phyloP scores from a whole-genome alignment of 2,113 vertebrate species.

The Campylomormyrus tamandua region DNA sequence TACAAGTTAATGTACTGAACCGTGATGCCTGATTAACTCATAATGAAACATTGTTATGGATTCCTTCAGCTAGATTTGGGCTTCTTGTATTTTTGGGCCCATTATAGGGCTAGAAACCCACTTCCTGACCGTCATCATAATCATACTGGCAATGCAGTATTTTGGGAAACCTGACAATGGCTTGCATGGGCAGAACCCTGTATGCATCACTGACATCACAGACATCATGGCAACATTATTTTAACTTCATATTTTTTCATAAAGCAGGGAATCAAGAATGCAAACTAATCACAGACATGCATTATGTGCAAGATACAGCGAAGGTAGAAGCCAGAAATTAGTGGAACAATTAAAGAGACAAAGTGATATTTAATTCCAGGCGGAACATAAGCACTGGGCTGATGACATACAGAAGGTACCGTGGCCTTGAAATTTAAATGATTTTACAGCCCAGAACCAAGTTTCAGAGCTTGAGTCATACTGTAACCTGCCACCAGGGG shows the following conservation, averaged over 20 bases:
- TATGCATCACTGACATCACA: not conserved
- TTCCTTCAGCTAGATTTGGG: constrained; percentile 9
- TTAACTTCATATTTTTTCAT: not conserved
- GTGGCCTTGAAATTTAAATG: not conserved
- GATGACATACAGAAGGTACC: not conserved
- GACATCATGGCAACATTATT: not conserved
- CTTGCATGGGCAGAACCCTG: not conserved
- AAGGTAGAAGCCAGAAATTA: not conserved
- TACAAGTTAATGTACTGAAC: constrained; percentile 80
- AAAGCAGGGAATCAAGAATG: not conserved
- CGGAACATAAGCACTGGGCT: not conserved
- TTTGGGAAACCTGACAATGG: not conserved
- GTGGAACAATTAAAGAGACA: not conserved
- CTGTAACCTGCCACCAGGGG: not conserved
- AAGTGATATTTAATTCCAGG: not conserved
- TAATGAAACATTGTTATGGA: constrained; percentile 65
- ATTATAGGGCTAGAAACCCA: not conserved
- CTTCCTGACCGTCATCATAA: not conserved
- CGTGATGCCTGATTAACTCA: constrained; percentile 80
- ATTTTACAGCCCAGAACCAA: not conserved
- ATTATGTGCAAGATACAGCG: not conserved
- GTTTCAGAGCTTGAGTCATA: not conserved
- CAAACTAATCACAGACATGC: not conserved
- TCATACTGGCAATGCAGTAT: not conserved
- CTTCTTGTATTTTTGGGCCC: not conserved